Base-by-base conservation (phyloP, 2,888 invertebrate species). In the Pandemis cinnamomeana region DNA sequence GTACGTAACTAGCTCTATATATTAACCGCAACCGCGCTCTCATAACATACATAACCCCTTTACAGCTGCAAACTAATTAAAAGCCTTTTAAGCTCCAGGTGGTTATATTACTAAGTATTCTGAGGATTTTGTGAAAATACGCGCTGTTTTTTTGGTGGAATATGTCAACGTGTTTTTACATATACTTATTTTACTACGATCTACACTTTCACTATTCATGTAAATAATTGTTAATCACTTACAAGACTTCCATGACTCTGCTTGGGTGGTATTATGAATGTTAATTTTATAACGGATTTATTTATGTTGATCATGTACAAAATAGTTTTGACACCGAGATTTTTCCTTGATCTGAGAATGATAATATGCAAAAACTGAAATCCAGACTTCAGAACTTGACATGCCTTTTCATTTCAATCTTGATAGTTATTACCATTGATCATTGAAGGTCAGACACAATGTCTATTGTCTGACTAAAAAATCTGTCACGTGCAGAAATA, bases 31-130 rank as follows among this genome's bases (percentile, higher is more conserved):
- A 27, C 27, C 27, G 4, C 58, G n/a, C 27, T 58, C 27, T 58
- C 58, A 58, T 27, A 58, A 58, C 58, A 27, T 58, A 11, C 27
- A 5, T 27, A 58, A 58, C 27, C 58, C 58, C 58, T 27, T 55
- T 27, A 27, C 58, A 27, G 61, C 42, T 61, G 61, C n/a, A 41
- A 61, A 61, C n/a, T 61, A 61, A 61, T 61, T 61, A 61, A 61
- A 61, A 61, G 36, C 61, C 42, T 61, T 61, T 41, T 42, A 61
- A 61, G 61, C 61, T 36, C 36, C 27, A 36, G 13, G 60, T 60
- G 58, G 60, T 60, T 10, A 13, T 13, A 41, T 41, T 60, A 60
- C 41, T 61, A 41, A 41, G 61, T n/a, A n/a, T 42, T n/a, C 41
- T 61, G 61, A n/a, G 8, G n/a, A 36, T 55, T 7, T 11, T 53